Evolutionary conservation across 2,113 vertebrate species (phyloP).

Genomic region (Lampris incognitus): DNA sequence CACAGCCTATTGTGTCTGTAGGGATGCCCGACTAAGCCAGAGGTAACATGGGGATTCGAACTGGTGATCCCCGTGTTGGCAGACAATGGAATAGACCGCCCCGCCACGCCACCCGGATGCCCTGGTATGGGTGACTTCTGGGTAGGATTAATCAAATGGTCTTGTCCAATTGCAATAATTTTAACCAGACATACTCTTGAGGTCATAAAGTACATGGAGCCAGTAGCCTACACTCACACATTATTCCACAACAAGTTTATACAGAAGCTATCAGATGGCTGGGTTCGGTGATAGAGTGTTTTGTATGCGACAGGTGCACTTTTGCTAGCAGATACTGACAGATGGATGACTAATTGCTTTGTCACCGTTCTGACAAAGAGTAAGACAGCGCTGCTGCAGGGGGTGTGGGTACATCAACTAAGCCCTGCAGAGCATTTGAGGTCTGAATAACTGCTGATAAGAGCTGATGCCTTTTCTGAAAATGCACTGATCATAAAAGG

Average conservation of each 20-base stretch:
- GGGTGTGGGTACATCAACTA: not conserved
- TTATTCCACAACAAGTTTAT: not conserved
- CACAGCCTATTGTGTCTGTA: too few relatives aligned
- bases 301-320: constrained; percentile 14
- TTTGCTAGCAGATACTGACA: constrained; percentile 22
- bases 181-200: too few relatives aligned
- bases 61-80: too few relatives aligned
- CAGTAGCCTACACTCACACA: not conserved
- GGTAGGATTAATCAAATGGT: too few relatives aligned
- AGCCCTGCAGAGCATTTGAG: not conserved
- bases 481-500: not conserved
- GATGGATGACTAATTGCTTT: constrained; percentile 59
- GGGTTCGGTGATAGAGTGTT: constrained; percentile 6
- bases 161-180: too few relatives aligned
- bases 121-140: too few relatives aligned
- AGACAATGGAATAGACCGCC: too few relatives aligned
- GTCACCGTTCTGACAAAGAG: constrained; percentile 45
- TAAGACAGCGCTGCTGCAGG: constrained; percentile 35
- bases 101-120: too few relatives aligned
- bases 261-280: not conserved
- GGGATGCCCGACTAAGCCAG: too few relatives aligned
- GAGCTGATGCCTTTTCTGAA: not conserved
- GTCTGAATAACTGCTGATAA: not conserved
- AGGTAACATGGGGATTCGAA: too few relatives aligned
- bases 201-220: not conserved